Evolutionary conservation across 1,140 invertebrate species (phyloP), one percentile per base, ranked within the genome.

Genomic region (Meloidogyne floridensis): DNA sequence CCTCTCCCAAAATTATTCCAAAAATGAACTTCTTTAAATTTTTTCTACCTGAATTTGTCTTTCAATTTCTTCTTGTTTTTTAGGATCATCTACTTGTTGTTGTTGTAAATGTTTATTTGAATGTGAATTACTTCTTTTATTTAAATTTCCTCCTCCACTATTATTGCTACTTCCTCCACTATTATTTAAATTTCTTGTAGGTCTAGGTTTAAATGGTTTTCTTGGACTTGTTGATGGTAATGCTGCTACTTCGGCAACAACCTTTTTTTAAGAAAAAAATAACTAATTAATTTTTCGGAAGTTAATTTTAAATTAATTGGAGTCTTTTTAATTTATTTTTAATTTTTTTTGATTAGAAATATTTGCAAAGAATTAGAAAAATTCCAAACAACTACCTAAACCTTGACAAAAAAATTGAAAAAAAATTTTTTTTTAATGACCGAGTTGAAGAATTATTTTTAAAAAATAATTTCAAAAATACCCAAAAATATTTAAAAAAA

Each of bases 61-160:
- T 72, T 83, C 82, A 42, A 83, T 83, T 84, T 83, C 82, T 72
- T 83, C 82, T 32, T 83, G 56, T 47, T 83, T 83, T 43, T 84
- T 75, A 5, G 82, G 82, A 59, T 83, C 82, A 20, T 84, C 82
- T 11, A 69, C 51, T 9, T 54, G 42, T 54, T 80, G 80, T 6
- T 54, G 42, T 54, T 80, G 80, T 6, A 4, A n/a, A 51, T 73
- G 73, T 59, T 79, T 79, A 15, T 79, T 69, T 51, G 77, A 42
- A 53, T 79, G 69, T 42, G 70, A 20, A 32, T 54, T 72, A 3
- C 18, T 72, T 9, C 82, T 54, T 84, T 83, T 79, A n/a, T 59
- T 32, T 32, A 32, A 32, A 32, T 32, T 20, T 11, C 53, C 51
- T 43, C 2, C 11, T 10, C 81, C 71, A 43, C 3, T 71, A n/a